Base-by-base conservation (phyloP, 1,140 invertebrate genomes). In the Mya arenaria region DNA sequence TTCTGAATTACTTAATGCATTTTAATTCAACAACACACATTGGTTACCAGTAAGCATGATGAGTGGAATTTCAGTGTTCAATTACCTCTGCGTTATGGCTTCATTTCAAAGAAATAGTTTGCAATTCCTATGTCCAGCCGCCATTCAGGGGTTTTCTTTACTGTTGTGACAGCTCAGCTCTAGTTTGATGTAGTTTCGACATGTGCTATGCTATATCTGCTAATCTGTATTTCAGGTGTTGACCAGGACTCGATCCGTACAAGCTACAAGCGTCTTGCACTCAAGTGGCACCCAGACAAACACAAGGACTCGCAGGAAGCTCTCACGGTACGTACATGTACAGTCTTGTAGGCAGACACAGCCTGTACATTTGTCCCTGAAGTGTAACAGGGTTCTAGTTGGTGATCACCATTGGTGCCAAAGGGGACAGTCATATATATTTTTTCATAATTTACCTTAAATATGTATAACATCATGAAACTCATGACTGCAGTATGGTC, bases 241-340 rank as follows among this genome's bases (percentile, higher is more conserved):
- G 91, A 91, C 68, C 78, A 81, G 71, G 91, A 92, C 69, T 89
- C 90, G n/a, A 85, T 92, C 17, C 79, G 86, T 62, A 89, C 88
- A 32, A 92, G 88, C 75, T 92, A 92, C 82, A 92, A 91, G 87
- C 83, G 89, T 56, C 74, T 92, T 23, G 90, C 91, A 13, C 78
- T 90, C 15, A 89, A 90, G 66, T 92, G 91, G 91, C 90, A 91
- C 85, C 91, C 91, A 66, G 91, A 92, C 23, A 92, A 91, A 83
- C 89, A 92, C 79, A 86, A 85, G 52, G 85, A 88, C 73, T 88
- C 89, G 23, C 65, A 75, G 39, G 89, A 92, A 36, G 85, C 90
- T 25, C 68, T 87, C 30, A 88, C 88, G 85, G 91, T 92, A 89
- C 81, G 66, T 28, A 3, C 25, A 60, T 60, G 8, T 60, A 60